Evolutionary conservation across 1,140 invertebrate species (phyloP).

Genomic region (Helicorthomorpha holstii): DNA sequence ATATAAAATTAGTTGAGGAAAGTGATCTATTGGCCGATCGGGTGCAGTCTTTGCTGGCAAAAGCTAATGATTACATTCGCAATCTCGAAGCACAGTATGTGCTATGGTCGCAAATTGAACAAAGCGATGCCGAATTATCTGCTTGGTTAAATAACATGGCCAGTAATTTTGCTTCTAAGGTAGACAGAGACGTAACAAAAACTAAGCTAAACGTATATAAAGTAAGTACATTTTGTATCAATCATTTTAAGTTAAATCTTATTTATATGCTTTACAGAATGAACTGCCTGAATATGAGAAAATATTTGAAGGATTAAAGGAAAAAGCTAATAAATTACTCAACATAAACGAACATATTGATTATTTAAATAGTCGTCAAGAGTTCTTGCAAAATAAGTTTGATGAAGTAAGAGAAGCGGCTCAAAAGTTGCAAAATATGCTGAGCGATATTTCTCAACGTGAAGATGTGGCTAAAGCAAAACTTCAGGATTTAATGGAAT

Average conservation of each 20-base stretch:
- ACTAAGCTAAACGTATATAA: conserved; percentile 62
- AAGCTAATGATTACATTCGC: conserved; percentile 46
- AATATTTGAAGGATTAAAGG: conserved; percentile 50
- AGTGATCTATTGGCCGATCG: no score
- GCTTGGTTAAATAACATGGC: conserved; percentile 53
- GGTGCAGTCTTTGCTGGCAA: not conserved
- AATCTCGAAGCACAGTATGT: conserved; percentile 69
- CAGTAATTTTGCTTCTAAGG: no score
- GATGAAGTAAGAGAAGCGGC: conserved; percentile 39
- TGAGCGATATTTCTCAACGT: conserved; percentile 47
- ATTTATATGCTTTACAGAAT: conserved; percentile 27
- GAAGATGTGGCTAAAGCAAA: conserved; percentile 53
- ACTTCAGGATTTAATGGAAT: conserved; percentile 35
- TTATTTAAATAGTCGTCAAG: conserved; percentile 45
- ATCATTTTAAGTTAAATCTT: not conserved
- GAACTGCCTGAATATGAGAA: conserved; percentile 60
- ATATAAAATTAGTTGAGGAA: no score
- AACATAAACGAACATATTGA: conserved; percentile 56
- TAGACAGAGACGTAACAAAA: conserved; percentile 57
- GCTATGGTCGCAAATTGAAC: conserved; percentile 81
- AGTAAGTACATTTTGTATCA: conserved; percentile 13
- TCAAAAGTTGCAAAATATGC: conserved; percentile 50
- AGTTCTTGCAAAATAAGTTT: conserved; percentile 59
- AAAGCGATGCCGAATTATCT: conserved; percentile 59
- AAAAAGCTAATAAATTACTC: conserved; percentile 60